These are phyloP conservation scores for Neolamprologus longior DNA, from an alignment of 2,113 vertebrate species.

Conservation along the genomic window DNA sequence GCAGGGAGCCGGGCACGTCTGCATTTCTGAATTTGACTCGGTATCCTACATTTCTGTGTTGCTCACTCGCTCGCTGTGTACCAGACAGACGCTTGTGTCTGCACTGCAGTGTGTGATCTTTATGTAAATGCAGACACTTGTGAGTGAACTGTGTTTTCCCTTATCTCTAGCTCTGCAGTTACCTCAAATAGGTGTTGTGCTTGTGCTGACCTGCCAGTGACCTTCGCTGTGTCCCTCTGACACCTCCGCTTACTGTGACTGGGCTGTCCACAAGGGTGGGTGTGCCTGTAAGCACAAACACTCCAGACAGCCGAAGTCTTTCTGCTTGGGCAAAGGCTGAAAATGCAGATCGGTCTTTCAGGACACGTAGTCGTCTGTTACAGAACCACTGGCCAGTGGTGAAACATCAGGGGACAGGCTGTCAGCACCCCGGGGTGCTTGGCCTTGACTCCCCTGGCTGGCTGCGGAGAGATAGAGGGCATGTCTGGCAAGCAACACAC, in stretches of 20 bases:
- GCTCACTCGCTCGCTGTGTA: background rate
- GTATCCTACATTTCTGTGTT: background rate
- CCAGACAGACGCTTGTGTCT: background rate
- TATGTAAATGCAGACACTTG: background rate
- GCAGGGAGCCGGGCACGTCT: constrained; percentile 1
- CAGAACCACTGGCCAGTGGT: background rate
- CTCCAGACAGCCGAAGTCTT: background rate
- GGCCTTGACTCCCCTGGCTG: background rate
- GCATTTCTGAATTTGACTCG: constrained; percentile 16
- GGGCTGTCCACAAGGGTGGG: constrained; percentile 3
- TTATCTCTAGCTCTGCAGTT: background rate
- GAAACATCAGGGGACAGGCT: background rate
- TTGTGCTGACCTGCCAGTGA: background rate
- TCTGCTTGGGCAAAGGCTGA: background rate
- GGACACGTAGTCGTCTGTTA: background rate
- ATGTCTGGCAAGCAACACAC: background rate
- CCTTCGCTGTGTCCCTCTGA: background rate
- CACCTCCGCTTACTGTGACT: background rate
- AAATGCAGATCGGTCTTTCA: background rate
- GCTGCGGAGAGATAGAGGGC: background rate
- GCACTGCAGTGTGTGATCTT: background rate
- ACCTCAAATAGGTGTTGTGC: background rate
- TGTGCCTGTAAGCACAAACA: background rate
- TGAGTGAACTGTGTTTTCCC: background rate
- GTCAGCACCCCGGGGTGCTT: background rate